A percentile compares a stretch with the other conserved stretches of the same genome.
Conservation (phyloP, 2,888 invertebrate species). For the Syrphus vitripennis region DNA sequence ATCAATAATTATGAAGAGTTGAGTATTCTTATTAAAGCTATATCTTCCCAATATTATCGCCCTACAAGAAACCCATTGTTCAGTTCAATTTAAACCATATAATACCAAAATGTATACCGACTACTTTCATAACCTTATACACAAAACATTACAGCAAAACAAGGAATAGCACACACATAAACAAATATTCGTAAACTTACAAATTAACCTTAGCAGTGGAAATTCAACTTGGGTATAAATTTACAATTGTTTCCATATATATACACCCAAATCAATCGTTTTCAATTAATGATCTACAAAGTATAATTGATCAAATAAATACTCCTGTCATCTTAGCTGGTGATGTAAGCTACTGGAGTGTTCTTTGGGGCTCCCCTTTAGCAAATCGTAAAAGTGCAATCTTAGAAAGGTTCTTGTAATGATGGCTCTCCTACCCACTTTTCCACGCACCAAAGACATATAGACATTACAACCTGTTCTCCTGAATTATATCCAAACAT, state of each 20-base stretch:
- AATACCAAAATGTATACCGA: not conserved
- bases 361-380: constrained; percentile 18
- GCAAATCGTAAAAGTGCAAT: constrained; percentile 6
- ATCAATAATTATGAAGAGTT: not conserved
- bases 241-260: not conserved
- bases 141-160: not conserved
- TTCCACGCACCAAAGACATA: too few relatives aligned
- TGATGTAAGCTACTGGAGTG: constrained; percentile 10
- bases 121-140: not conserved
- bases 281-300: not conserved
- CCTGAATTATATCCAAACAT: too few relatives aligned
- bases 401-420: constrained; percentile 13
- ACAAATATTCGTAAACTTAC: not conserved
- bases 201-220: not conserved
- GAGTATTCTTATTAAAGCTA: not conserved
- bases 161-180: not conserved
- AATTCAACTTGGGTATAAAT: not conserved
- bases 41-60: not conserved
- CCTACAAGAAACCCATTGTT: not conserved
- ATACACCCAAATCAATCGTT: constrained; percentile 11
- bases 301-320: not conserved
- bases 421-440: too few relatives aligned
- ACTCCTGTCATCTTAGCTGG: too few relatives aligned
- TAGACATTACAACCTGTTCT: too few relatives aligned
- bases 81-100: not conserved